Base-by-base conservation (phyloP, 2,797 vertebrate species). In the Amblyraja radiata region DNA sequence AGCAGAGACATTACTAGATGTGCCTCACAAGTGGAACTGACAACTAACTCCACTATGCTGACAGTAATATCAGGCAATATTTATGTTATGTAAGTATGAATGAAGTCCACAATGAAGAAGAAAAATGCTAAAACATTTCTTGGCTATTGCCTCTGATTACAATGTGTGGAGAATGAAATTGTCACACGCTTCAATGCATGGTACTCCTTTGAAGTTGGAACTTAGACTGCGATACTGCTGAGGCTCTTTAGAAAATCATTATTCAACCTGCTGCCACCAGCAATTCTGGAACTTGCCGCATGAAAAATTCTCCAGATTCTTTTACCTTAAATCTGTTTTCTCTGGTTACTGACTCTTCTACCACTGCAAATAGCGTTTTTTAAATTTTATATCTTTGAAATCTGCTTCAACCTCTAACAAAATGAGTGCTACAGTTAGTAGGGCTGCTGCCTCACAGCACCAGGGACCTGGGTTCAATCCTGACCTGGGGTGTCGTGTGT, bases 121-220 rank as follows among this genome's bases (percentile, higher is more conserved):
- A 73, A 91, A 91, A 91, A 86, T 86, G 90, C 68, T 74, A 91
- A 74, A 91, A 74, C 71, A 39, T 65, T 46, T 74, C 65, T 54
- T 74, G 46, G 90, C 23, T 74, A 74, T 91, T 90, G 28, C 36
- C 65, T 91, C 90, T 91, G 90, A 91, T 91, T 91, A 74, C 39
- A 91, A 91, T 91, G 90, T 54, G 90, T 54, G 90, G 68, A 73
- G 36, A 91, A 91, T 46, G 68, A 68, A 91, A 91, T 46, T 91
- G 90, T 91, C 90, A 74, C 23, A 11, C 68, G 11, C 18, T 91
- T 91, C 68, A 73, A 74, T 91, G 39, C 68, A 91, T 25, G 39
- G 36, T 25, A 21, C 68, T 74, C 23, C 65, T 91, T 54, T 91
- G 90, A 74, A 74, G 68, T 74, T 91, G 90, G 90, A 46, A 91